Evolutionary conservation across 2,888 invertebrate species (phyloP), one percentile per base, ranked within the genome.

Genomic region (Hybos culiciformis): DNA sequence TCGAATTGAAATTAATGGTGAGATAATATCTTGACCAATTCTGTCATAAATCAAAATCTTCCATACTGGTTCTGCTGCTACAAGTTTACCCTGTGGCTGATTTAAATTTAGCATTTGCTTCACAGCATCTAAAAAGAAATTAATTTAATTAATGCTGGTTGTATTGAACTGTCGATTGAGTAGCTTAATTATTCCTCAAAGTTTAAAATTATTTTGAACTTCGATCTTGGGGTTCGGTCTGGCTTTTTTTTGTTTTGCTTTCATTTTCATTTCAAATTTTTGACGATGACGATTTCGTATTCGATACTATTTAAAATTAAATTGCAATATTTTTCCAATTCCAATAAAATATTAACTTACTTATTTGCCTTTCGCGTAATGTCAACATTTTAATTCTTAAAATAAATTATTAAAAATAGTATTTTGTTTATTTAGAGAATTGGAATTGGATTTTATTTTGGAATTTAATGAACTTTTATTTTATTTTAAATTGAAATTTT

Each of bases 1-100:
- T 65, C 93, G 93, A 15, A 98, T 83, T 17, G 93, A 88, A 58
- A 99, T 77, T 41, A 99, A 68, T 0, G 98, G 97, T 12, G 97
- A 94, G 55, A 99, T 93, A 39, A 99, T 93, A 62, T 98, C 97
- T 69, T 98, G 97, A 4, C 97, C 97, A 53, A 85, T 80, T 56
- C 88, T 77, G 64, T 99, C 98, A 60, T 96, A 97, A 48, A 99
- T 80, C 47, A 98, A 70, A 45, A 98, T 81, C 72, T 96, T 96
- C 94, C 94, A 96, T 12, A 85, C 82, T 19, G 94, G 93, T 68
- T 96, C 90, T 29, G 80, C 75, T 9, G 82, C 77, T 37, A 80
- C 72, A 46, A 77, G 72, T 63, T 85, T 88, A 3, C 79, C 78
- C 48, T 81, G 70, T 26, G 83, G 77, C 54, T 82, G 78, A 67